Evolutionary conservation across 2,888 invertebrate genomes (phyloP).

Genomic region (Ceramica pisi): DNA sequence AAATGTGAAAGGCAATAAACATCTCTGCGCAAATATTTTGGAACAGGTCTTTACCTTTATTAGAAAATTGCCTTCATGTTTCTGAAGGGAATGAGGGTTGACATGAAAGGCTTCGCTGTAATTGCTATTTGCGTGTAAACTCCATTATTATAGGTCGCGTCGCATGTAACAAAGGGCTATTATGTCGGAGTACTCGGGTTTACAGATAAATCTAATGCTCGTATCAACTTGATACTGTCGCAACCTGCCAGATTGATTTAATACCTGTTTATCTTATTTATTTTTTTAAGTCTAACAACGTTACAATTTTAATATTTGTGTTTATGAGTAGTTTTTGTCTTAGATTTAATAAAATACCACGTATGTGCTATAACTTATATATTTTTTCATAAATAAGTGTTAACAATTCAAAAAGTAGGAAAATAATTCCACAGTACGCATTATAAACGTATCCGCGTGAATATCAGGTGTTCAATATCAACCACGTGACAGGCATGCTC

Average conservation of each 20-base stretch:
- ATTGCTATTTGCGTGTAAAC: constrained; percentile 81
- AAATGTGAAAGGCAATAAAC: constrained; percentile 53
- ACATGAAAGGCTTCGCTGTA: constrained; percentile 78
- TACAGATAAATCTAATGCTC: constrained; percentile 58
- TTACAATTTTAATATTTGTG: too few species aligned
- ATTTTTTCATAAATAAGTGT: constrained; percentile 69
- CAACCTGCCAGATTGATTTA: constrained; percentile 59
- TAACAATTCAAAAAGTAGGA: constrained; percentile 70
- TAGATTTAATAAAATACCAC: constrained; percentile 29
- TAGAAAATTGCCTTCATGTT: constrained; percentile 79
- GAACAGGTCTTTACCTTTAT: constrained; percentile 74
- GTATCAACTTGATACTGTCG: constrained; percentile 63
- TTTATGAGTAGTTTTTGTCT: too few species aligned
- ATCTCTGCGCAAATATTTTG: constrained; percentile 69
- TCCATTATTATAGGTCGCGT: constrained; percentile 75
- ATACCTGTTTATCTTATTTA: constrained; percentile 16
- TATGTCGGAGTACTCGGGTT: constrained; percentile 65
- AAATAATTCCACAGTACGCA: constrained; percentile 60
- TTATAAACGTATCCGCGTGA: constrained; percentile 53
- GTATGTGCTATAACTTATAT: constrained; percentile 71
- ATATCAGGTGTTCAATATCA: constrained; percentile 62
- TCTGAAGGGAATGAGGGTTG: constrained; percentile 76
- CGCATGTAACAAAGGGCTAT: constrained; percentile 73
- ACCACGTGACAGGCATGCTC: constrained; percentile 26
- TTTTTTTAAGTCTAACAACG: too few species aligned